A percentile compares a stretch with the other conserved stretches of the same genome.
phyloP scores from a whole-genome alignment of 2,797 vertebrate species.

The Halcyon leucocephala region DNA sequence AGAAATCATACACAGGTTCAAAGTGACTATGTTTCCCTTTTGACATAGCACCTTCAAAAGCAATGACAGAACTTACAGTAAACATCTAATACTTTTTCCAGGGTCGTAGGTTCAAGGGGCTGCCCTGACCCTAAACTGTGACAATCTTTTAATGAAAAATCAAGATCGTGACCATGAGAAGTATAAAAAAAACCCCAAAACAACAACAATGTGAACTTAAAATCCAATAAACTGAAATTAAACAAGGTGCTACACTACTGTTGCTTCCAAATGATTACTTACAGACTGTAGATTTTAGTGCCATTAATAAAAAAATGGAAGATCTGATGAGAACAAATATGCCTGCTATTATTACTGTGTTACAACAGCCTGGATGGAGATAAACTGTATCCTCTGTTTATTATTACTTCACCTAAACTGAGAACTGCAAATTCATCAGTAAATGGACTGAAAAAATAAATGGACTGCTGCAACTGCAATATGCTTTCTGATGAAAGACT shows the following conservation, averaged over 20 bases:
- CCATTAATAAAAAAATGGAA: background rate
- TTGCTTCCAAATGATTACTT: constrained; percentile 23
- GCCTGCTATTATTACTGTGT: background rate
- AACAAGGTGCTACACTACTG: background rate
- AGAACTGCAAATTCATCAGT: constrained; percentile 46
- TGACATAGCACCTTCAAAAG: background rate
- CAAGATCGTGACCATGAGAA: background rate
- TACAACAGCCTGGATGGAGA: background rate
- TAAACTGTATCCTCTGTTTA: background rate
- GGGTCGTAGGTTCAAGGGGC: too few relatives aligned
- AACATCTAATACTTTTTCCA: background rate
- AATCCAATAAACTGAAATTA: background rate
- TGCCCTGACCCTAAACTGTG: too few relatives aligned
- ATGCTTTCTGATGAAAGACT: constrained; percentile 6
- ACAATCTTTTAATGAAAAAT: background rate
- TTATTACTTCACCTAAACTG: constrained; percentile 12
- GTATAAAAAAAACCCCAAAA: background rate
- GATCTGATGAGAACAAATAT: background rate
- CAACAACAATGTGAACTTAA: background rate
- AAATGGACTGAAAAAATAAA: constrained; percentile 46
- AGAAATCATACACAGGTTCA: background rate
- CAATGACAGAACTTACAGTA: background rate
- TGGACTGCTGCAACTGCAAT: background rate
- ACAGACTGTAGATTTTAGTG: background rate
- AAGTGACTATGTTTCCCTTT: background rate